phyloP scores from a whole-genome alignment of 1,140 invertebrate species.

The Drosophila kohkoa region DNA sequence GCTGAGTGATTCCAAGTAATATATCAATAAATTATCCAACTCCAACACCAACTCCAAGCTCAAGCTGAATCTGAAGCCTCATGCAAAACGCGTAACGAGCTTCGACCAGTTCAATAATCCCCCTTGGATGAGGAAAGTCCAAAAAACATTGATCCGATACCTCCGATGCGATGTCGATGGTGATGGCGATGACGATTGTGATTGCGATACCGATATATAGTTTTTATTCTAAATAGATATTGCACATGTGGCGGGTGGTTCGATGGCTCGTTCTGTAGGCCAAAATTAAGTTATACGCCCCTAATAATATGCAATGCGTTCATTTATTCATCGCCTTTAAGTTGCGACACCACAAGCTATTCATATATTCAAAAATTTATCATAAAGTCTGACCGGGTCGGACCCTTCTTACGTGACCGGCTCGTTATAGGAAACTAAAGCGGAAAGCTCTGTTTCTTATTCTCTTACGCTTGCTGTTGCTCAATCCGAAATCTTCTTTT shows the following conservation, averaged over 20 bases:
- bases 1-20: constrained; percentile 81
- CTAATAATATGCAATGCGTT: constrained; percentile 66
- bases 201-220: constrained; percentile 19
- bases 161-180: not conserved
- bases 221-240: constrained; percentile 8
- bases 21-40: constrained; percentile 79
- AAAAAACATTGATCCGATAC: constrained; percentile 41
- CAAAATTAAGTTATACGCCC: constrained; percentile 75
- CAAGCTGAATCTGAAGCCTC: constrained; percentile 17
- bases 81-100: constrained; percentile 24
- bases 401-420: constrained; percentile 67
- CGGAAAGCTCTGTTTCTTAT: not conserved
- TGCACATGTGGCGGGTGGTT: constrained; percentile 17
- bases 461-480: not conserved
- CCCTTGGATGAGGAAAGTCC: constrained; percentile 37
- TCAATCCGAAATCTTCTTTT: constrained; percentile 1
- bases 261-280: constrained; percentile 35
- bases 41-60: constrained; percentile 43
- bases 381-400: constrained; percentile 62
- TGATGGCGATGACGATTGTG: not conserved
- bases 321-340: constrained; percentile 74
- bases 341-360: constrained; percentile 71
- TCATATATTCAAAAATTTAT: constrained; percentile 84
- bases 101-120: constrained; percentile 57
- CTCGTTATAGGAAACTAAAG: constrained; percentile 5